A percentile compares a stretch with the other conserved stretches of the same genome.
These are phyloP conservation scores for Stictocephala bisonia DNA, from an alignment of 2,888 invertebrate genomes.

Conservation along the genomic window DNA sequence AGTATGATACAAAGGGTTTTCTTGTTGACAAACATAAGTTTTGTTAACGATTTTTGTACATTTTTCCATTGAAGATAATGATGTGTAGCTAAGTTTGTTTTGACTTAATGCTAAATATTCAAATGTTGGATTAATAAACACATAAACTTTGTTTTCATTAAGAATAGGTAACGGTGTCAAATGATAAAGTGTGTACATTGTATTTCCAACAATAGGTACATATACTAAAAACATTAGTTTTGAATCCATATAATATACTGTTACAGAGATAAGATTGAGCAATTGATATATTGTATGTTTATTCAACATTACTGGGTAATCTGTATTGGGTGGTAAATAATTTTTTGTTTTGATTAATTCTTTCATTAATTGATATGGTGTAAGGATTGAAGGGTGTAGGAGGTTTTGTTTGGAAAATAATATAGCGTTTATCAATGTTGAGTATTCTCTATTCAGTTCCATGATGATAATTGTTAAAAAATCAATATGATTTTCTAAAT, in stretches of 20 bases:
- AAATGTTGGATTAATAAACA: no score
- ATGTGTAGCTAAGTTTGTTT: no score
- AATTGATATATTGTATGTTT: not conserved
- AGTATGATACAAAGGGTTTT: no score
- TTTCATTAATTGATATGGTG: not conserved
- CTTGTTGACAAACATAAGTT: no score
- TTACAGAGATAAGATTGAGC: not conserved
- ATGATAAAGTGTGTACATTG: not conserved
- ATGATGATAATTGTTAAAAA: not conserved
- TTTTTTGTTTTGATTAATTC: not conserved
- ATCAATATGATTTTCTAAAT: not conserved
- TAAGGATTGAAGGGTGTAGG: conserved; percentile 4
- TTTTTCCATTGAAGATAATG: no score
- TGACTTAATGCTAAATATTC: no score
- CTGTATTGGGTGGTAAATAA: not conserved
- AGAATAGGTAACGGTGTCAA: no score
- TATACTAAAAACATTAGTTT: conserved; percentile 1
- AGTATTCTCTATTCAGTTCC: conserved; percentile 14
- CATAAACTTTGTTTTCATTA: no score
- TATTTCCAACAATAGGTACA: not conserved
- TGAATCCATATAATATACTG: not conserved
- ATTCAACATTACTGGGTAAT: not conserved
- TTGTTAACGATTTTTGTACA: no score
- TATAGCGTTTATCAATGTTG: not conserved
- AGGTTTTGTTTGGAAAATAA: conserved; percentile 1